These are phyloP conservation scores for Sandelia bainsii DNA, from an alignment of 2,797 vertebrate genomes.

Conservation along the genomic window DNA sequence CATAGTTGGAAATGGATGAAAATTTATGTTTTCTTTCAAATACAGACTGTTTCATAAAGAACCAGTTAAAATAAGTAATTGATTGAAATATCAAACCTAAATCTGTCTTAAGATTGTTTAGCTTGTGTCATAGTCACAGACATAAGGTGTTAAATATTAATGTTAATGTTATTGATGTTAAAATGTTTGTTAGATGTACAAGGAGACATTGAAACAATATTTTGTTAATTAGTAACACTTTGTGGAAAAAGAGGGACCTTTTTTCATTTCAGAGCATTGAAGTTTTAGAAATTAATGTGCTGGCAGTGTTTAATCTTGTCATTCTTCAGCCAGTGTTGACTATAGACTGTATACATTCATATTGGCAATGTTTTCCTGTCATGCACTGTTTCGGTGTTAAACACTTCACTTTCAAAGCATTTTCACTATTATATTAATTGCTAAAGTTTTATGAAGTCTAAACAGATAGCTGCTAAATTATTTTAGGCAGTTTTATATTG, in stretches of 20 bases:
- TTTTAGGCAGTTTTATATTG: too few relatives aligned
- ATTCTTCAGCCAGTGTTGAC: background rate
- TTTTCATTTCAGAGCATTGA: background rate
- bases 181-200: too few relatives aligned
- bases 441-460: slow-evolving; percentile 10
- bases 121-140: too few relatives aligned
- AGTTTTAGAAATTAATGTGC: background rate
- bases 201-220: background rate
- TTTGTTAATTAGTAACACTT: background rate
- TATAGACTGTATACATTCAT: slow-evolving; percentile 14
- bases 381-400: slow-evolving; percentile 14
- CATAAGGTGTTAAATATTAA: too few relatives aligned
- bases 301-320: background rate
- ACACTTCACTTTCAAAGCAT: slow-evolving; percentile 6
- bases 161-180: too few relatives aligned
- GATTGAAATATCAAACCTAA: too few relatives aligned
- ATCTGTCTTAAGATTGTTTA: too few relatives aligned
- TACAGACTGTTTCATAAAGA: too few relatives aligned
- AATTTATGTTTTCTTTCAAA: too few relatives aligned
- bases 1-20: too few relatives aligned
- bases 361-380: slow-evolving; percentile 41
- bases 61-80: too few relatives aligned
- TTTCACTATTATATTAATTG: background rate
- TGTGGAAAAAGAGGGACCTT: background rate
- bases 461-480: slow-evolving; percentile 6